Evolutionary conservation across 1,140 invertebrate genomes (phyloP).

Genomic region (Pseudomyrmex cubaensis): DNA sequence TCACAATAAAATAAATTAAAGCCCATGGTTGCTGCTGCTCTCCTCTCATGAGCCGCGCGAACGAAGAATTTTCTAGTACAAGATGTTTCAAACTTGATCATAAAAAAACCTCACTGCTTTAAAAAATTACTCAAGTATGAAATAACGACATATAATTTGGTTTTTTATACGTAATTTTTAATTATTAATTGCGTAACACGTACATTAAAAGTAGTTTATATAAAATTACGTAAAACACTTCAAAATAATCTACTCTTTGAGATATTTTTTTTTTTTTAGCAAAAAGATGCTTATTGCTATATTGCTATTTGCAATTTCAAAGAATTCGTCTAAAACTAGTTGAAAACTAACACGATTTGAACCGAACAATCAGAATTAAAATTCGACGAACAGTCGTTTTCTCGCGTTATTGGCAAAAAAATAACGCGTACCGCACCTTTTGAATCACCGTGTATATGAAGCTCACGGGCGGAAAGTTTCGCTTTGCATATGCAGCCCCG

Average conservation of each 20-base stretch:
- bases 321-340: too few relatives aligned
- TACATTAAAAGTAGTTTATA: background rate
- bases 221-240: background rate
- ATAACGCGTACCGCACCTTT: background rate
- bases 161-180: too few relatives aligned
- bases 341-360: background rate
- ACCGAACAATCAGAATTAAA: conserved; percentile 10
- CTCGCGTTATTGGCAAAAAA: background rate
- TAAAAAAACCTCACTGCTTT: background rate
- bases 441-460: conserved; percentile 36
- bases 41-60: conserved; percentile 15
- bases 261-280: too few relatives aligned
- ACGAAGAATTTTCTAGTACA: conserved; percentile 13
- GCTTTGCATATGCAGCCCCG: conserved; percentile 50
- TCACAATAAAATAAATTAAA: conserved; percentile 70
- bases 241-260: background rate
- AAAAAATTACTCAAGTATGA: background rate
- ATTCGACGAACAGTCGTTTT: conserved; percentile 5
- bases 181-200: background rate
- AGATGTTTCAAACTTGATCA: conserved; percentile 22
- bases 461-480: conserved; percentile 34
- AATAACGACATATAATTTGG: background rate
- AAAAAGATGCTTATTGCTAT: too few relatives aligned
- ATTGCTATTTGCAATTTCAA: too few relatives aligned
- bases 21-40: conserved; percentile 21